These are phyloP conservation scores for Drosophila neutralis DNA, from an alignment of 2,888 invertebrate genomes.

Conservation along the genomic window DNA sequence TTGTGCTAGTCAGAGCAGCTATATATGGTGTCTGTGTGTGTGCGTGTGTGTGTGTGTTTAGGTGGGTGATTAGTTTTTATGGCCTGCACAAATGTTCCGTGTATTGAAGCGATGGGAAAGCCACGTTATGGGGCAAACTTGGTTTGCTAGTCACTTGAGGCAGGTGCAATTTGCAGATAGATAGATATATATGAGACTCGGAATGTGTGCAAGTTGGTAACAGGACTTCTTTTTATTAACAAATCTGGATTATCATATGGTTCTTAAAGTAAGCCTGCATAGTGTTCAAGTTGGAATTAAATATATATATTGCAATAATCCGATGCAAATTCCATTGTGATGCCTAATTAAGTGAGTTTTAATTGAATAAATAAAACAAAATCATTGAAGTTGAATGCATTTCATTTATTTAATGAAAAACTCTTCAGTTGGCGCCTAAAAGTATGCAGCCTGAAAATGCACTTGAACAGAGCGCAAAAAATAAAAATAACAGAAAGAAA, in stretches of 20 bases:
- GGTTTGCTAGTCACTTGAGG: not conserved
- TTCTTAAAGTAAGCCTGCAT: not conserved
- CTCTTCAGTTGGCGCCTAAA: constrained; percentile 25
- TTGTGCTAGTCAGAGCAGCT: not conserved
- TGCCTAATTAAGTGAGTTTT: not conserved
- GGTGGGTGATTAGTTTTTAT: constrained; percentile 53
- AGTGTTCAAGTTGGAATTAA: not conserved
- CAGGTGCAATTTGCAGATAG: constrained; percentile 1
- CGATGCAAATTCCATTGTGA: not conserved
- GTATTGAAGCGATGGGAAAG: constrained; percentile 17
- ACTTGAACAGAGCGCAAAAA: constrained; percentile 13
- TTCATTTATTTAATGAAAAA: constrained; percentile 28
- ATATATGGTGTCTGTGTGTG: constrained; percentile 7
- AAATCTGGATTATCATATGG: not conserved
- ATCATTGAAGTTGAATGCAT: constrained; percentile 2
- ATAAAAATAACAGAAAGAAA: not conserved
- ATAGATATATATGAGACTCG: not conserved
- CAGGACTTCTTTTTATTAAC: not conserved
- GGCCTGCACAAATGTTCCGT: constrained; percentile 24
- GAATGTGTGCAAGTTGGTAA: not conserved
- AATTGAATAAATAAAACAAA: not conserved
- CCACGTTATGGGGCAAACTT: constrained; percentile 9
- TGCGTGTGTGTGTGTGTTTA: constrained; percentile 28
- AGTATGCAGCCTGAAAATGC: constrained; percentile 37
- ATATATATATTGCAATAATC: not conserved